These are phyloP conservation scores for Myoxocephalus aenaeus DNA, from an alignment of 2,797 vertebrate species.

Conservation along the genomic window DNA sequence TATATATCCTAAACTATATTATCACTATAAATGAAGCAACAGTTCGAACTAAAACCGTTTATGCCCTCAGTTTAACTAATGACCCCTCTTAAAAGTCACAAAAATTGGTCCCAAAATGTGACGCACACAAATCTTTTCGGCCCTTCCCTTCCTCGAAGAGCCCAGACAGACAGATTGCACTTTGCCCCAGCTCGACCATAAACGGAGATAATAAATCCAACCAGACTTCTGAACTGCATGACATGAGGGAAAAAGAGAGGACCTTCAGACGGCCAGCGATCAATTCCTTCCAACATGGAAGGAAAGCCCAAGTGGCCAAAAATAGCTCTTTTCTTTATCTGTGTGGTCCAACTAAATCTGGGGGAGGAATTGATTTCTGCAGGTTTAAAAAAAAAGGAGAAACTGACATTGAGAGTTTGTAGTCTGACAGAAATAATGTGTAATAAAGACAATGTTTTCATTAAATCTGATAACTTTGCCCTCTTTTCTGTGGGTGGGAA, in stretches of 20 bases:
- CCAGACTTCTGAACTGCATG: conserved; percentile 73
- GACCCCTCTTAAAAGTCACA: conserved; percentile 17
- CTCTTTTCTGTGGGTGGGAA: conserved; percentile 7
- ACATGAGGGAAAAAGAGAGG: conserved; percentile 66
- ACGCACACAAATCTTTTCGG: conserved; percentile 17
- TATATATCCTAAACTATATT: neutral
- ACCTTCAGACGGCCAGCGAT: conserved; percentile 80
- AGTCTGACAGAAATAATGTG: conserved; percentile 6
- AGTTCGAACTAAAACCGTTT: conserved; percentile 1
- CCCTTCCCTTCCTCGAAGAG: conserved; percentile 55
- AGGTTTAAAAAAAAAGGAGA: neutral
- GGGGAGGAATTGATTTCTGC: conserved; percentile 59
- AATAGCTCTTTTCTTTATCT: conserved; percentile 35
- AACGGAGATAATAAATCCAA: conserved; percentile 82
- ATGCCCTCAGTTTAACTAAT: conserved; percentile 1
- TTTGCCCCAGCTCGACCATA: conserved; percentile 82
- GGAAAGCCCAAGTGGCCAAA: conserved; percentile 47
- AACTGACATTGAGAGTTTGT: conserved; percentile 5
- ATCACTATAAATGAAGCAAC: neutral
- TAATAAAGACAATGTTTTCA: conserved; percentile 19
- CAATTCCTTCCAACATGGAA: conserved; percentile 81
- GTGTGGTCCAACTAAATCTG: conserved; percentile 48
- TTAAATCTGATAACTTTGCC: conserved; percentile 24
- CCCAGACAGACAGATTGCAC: conserved; percentile 75
- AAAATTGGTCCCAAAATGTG: conserved; percentile 8